Conservation (phyloP, 2,113 vertebrate genomes). For the Piprites chloris region DNA sequence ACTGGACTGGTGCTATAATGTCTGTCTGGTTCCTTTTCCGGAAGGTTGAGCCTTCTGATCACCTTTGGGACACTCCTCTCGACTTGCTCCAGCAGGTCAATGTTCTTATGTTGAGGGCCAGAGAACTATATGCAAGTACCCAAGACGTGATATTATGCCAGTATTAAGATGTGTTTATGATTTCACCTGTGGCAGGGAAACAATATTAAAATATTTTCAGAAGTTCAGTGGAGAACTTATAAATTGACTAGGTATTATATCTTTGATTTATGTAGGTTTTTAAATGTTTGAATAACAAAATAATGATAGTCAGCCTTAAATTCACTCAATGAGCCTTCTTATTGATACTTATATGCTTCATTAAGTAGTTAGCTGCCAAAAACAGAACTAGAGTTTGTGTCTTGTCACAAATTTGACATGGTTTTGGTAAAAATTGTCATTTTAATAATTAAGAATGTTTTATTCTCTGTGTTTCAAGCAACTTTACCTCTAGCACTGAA, state of each 20-base stretch:
- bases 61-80: background rate
- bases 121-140: background rate
- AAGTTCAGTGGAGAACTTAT: constrained; percentile 44
- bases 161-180: background rate
- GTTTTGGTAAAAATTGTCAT: constrained; percentile 67
- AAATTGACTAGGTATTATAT: constrained; percentile 50
- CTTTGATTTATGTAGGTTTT: constrained; percentile 57
- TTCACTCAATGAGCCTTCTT: constrained; percentile 66
- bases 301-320: constrained; percentile 65
- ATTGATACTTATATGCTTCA: constrained; percentile 71
- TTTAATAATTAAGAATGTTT: constrained; percentile 70
- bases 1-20: background rate
- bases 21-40: background rate
- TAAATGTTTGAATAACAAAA: constrained; percentile 71
- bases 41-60: background rate
- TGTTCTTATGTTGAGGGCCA: background rate
- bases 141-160: background rate
- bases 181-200: constrained; percentile 31
- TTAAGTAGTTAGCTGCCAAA: constrained; percentile 71
- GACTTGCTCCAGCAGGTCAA: background rate
- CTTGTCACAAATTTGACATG: constrained; percentile 72
- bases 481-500: constrained; percentile 50
- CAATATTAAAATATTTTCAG: constrained; percentile 61
- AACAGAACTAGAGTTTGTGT: constrained; percentile 61
- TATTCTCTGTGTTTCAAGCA: constrained; percentile 58